These are phyloP conservation scores for Meloidogyne floridensis DNA, from an alignment of 1,140 invertebrate species.

Conservation along the genomic window DNA sequence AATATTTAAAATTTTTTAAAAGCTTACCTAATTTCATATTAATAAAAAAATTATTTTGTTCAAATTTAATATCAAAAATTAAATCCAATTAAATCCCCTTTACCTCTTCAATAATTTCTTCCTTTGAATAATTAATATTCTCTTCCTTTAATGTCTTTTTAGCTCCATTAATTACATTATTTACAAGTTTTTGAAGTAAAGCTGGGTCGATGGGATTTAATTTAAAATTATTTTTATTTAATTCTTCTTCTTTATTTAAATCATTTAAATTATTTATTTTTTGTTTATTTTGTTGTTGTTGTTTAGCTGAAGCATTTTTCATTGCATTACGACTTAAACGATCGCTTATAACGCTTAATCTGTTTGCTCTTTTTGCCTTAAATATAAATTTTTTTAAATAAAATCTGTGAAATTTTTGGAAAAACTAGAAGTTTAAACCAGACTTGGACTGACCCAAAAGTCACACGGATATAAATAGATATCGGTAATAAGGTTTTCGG, in stretches of 20 bases:
- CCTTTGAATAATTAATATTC: neutral
- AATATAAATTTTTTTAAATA: neutral
- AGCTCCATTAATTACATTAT: conserved; percentile 26
- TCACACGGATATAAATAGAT: too few relatives aligned
- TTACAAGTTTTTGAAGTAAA: conserved; percentile 22
- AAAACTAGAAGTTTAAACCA: neutral
- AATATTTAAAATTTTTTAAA: too few relatives aligned
- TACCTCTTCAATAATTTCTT: neutral
- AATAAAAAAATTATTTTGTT: too few relatives aligned
- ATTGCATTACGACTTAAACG: conserved; percentile 67
- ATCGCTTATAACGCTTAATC: conserved; percentile 51
- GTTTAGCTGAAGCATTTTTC: conserved; percentile 11
- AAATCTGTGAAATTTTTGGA: neutral
- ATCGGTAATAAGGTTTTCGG: too few relatives aligned
- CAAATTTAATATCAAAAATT: too few relatives aligned
- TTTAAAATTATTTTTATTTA: conserved; percentile 66
- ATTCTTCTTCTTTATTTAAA: conserved; percentile 31
- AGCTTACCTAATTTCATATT: too few relatives aligned
- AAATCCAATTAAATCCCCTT: neutral
- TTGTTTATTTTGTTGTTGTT: conserved; percentile 25
- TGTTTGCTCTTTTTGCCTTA: conserved; percentile 37
- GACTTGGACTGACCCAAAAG: too few relatives aligned
- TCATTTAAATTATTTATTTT: neutral
- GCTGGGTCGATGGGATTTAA: conserved; percentile 16
- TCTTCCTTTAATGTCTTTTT: neutral